These are phyloP conservation scores for Fragum fragum DNA, from an alignment of 2,888 invertebrate species.

Conservation along the genomic window DNA sequence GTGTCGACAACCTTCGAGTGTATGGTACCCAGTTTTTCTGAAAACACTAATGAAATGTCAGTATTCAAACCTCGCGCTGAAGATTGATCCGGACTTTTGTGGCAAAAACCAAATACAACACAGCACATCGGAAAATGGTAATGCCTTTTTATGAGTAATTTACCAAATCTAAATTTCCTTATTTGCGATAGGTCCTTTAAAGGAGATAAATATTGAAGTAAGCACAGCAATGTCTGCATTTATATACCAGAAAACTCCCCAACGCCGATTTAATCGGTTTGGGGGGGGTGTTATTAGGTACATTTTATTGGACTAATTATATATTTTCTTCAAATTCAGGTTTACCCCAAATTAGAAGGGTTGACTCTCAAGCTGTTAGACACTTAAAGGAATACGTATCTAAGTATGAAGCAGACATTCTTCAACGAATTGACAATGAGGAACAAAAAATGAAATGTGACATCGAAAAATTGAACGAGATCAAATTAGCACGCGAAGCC, in stretches of 20 bases:
- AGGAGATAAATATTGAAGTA: too few species aligned
- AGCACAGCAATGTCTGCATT: too few species aligned
- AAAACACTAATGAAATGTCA: not conserved
- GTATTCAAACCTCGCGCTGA: not conserved
- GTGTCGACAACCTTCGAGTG: not conserved
- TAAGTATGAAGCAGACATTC: not conserved
- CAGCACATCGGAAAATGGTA: not conserved
- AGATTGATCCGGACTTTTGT: constrained; percentile 17
- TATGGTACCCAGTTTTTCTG: constrained; percentile 15
- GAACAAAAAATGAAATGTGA: not conserved
- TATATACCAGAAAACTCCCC: too few species aligned
- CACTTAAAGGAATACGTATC: not conserved
- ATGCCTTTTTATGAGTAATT: not conserved
- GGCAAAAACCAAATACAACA: too few species aligned
- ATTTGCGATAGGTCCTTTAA: not conserved
- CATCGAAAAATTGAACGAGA: not conserved
- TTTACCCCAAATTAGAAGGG: too few species aligned
- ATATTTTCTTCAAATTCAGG: too few species aligned
- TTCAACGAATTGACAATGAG: not conserved
- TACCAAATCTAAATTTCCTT: not conserved
- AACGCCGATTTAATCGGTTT: too few species aligned
- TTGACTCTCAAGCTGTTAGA: too few species aligned
- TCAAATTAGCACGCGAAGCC: not conserved
- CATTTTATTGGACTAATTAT: too few species aligned
- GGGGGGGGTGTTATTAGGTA: too few species aligned